These are phyloP conservation scores for Sturmia bella DNA, from an alignment of 2,888 invertebrate species.

Conservation along the genomic window DNA sequence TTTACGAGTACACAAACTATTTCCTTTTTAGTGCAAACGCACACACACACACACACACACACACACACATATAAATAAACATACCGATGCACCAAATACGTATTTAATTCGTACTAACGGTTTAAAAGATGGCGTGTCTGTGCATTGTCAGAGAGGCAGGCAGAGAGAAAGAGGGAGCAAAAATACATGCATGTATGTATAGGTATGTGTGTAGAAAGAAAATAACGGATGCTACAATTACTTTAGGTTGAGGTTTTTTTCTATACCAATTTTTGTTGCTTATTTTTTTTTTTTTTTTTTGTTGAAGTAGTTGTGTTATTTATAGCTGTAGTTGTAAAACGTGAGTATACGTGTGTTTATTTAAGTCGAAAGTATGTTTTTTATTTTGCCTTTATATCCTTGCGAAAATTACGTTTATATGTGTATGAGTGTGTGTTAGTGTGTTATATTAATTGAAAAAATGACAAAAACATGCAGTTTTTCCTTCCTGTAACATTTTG, in stretches of 20 bases:
- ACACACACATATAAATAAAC: not conserved
- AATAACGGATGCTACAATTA: conserved; percentile 51
- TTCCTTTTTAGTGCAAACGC: conserved; percentile 10
- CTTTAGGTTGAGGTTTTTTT: conserved; percentile 43
- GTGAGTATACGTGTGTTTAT: conserved; percentile 31
- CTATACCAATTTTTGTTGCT: not conserved
- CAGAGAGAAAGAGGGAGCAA: not conserved
- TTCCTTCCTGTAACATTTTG: conserved; percentile 3
- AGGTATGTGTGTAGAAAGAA: not conserved
- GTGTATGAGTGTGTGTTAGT: conserved; percentile 36
- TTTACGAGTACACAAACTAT: conserved; percentile 30
- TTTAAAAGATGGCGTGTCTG: conserved; percentile 13
- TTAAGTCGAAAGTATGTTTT: conserved; percentile 10
- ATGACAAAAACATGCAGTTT: conserved; percentile 67
- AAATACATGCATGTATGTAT: not conserved
- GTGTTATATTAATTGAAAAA: conserved; percentile 68
- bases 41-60: conserved; percentile 15
- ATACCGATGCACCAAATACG: no score
- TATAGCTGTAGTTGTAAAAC: conserved; percentile 44
- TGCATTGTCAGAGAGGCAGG: not conserved
- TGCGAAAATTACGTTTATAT: conserved; percentile 10
- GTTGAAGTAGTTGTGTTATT: conserved; percentile 29
- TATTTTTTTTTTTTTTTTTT: no score
- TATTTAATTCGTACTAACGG: not conserved
- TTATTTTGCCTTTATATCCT: not conserved